phyloP scores from a whole-genome alignment of 2,797 vertebrate genomes.

The Allobates femoralis region DNA sequence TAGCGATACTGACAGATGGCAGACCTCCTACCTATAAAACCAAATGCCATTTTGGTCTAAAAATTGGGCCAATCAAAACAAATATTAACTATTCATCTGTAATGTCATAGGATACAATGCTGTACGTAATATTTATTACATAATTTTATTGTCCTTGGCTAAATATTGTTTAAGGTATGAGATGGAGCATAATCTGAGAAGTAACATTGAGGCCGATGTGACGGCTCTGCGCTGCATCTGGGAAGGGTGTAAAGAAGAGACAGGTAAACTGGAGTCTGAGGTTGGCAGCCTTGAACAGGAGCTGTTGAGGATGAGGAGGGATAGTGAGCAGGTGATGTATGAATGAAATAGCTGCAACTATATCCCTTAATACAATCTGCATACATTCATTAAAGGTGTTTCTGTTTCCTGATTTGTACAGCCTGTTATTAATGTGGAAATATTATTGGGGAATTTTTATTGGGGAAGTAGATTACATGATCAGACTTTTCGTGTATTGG shows the following conservation, averaged over 20 bases:
- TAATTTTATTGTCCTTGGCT: not conserved
- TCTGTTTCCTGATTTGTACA: too few relatives aligned
- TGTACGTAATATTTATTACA: not conserved
- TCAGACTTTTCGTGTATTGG: too few relatives aligned
- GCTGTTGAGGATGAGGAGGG: slow-evolving; percentile 70
- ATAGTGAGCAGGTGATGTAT: slow-evolving; percentile 76
- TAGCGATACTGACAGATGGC: too few relatives aligned
- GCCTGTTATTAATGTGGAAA: too few relatives aligned
- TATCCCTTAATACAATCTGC: not conserved
- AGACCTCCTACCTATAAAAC: too few relatives aligned
- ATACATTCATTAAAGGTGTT: not conserved
- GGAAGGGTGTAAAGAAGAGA: slow-evolving; percentile 69
- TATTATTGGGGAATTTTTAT: too few relatives aligned
- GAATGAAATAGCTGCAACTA: not conserved
- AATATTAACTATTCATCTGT: too few relatives aligned
- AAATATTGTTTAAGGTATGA: slow-evolving; percentile 74
- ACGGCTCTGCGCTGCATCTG: slow-evolving; percentile 65
- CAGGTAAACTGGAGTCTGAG: slow-evolving; percentile 72
- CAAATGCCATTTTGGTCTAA: too few relatives aligned
- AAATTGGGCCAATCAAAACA: too few relatives aligned
- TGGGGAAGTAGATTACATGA: not conserved
- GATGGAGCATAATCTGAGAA: slow-evolving; percentile 67
- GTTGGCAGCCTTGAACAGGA: slow-evolving; percentile 74
- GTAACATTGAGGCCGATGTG: slow-evolving; percentile 71
- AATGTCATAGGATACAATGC: too few relatives aligned